Conservation (phyloP, 2,888 invertebrate genomes). For the Congeria kusceri region DNA sequence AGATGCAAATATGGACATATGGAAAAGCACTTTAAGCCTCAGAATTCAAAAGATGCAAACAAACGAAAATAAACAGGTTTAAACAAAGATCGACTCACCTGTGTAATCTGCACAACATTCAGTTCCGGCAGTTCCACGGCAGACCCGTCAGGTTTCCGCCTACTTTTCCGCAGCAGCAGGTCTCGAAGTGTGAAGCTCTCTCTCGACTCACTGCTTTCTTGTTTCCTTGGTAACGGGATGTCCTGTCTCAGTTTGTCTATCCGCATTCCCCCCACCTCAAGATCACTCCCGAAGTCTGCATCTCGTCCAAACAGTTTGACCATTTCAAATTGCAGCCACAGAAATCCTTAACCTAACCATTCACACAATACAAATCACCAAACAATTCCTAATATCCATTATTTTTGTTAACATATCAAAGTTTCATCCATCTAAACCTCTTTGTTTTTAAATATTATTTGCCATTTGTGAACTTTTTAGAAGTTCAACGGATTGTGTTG, state of each 20-base stretch:
- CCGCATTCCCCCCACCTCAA: conserved; percentile 2
- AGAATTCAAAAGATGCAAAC: no score
- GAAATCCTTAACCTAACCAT: no score
- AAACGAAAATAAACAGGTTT: neutral
- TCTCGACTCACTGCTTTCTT: neutral
- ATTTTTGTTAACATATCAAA: no score
- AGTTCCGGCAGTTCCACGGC: conserved; percentile 37
- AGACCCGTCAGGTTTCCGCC: conserved; percentile 9
- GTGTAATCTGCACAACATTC: conserved; percentile 37
- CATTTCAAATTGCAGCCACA: no score
- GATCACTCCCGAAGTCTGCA: neutral
- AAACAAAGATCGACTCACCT: conserved; percentile 17
- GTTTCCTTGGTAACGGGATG: neutral
- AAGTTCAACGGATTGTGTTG: no score
- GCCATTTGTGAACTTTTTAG: no score
- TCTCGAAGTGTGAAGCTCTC: conserved; percentile 30
- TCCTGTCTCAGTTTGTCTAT: neutral
- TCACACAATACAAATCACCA: no score
- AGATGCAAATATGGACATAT: no score
- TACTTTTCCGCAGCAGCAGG: conserved; percentile 21
- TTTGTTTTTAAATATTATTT: no score
- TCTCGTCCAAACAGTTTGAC: neutral
- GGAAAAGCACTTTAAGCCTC: no score
- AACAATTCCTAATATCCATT: no score
- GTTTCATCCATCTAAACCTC: no score